Percentiles rank a stretch among this genome's conserved stretches.
Evolutionary conservation across 2,888 invertebrate species (phyloP).

Genomic region (Plebejus anna): DNA sequence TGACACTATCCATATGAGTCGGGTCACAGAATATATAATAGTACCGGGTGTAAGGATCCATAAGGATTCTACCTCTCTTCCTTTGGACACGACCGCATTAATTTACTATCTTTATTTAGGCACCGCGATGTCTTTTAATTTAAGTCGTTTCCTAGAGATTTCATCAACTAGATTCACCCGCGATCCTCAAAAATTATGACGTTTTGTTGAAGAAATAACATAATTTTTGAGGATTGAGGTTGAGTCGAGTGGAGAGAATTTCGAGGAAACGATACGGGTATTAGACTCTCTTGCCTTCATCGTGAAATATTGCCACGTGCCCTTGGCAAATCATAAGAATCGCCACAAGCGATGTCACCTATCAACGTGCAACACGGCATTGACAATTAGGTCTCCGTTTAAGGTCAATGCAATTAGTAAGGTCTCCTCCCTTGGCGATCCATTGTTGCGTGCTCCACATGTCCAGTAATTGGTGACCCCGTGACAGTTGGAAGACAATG

Average conservation of each 20-base stretch:
- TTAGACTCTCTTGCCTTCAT: too few species aligned
- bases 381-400: constrained; percentile 9
- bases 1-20: background rate
- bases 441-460: constrained; percentile 48
- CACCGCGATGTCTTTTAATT: too few species aligned
- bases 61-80: background rate
- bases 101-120: background rate
- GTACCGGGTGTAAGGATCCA: background rate
- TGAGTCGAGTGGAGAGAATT: too few species aligned
- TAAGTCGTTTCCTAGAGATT: too few species aligned
- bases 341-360: background rate
- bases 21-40: background rate
- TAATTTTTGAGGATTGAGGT: too few species aligned
- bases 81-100: background rate
- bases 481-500: constrained; percentile 50
- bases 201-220: too few species aligned
- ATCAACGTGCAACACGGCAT: background rate
- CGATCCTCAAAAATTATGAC: too few species aligned
- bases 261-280: too few species aligned
- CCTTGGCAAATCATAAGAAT: background rate
- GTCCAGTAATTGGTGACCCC: constrained; percentile 54
- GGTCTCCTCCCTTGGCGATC: constrained; percentile 47
- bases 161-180: too few species aligned
- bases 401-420: constrained; percentile 34
- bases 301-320: background rate